These are phyloP conservation scores for Sthenelais limicola DNA, from an alignment of 2,888 invertebrate genomes.

Conservation along the genomic window DNA sequence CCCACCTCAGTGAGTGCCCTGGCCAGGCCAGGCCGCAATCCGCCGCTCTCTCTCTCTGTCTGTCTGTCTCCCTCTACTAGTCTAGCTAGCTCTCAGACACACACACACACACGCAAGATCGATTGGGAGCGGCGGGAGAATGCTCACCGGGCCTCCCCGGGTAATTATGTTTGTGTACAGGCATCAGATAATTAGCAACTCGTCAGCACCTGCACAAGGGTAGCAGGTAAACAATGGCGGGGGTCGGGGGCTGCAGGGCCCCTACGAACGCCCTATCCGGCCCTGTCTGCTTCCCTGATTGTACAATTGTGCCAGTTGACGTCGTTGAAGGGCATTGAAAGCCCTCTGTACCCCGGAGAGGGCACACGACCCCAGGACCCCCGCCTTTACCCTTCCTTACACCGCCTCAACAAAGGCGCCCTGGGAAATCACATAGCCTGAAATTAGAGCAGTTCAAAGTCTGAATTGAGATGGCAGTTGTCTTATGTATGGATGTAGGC, in stretches of 20 bases:
- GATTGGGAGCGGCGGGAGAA: not conserved
- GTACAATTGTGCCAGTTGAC: not conserved
- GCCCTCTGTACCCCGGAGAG: too few relatives aligned
- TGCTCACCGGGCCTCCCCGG: not conserved
- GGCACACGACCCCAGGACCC: slow-evolving; percentile 10
- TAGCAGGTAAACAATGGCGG: slow-evolving; percentile 32
- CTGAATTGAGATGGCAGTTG: too few relatives aligned
- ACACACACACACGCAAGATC: not conserved
- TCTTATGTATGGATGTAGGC: too few relatives aligned
- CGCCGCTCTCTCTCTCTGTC: not conserved
- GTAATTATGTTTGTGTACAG: slow-evolving; percentile 38
- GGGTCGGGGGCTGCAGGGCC: not conserved
- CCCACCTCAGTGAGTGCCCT: too few relatives aligned
- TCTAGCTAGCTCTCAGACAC: not conserved
- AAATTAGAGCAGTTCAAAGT: too few relatives aligned
- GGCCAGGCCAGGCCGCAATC: not conserved
- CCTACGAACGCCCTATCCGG: not conserved
- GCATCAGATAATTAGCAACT: slow-evolving; percentile 16
- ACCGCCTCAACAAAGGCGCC: not conserved
- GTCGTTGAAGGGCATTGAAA: not conserved
- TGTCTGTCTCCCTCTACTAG: too few relatives aligned
- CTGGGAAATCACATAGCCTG: too few relatives aligned
- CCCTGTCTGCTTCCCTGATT: not conserved
- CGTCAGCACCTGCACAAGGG: slow-evolving; percentile 19
- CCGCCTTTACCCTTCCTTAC: not conserved